These are phyloP conservation scores for Entelurus aequoreus DNA, from an alignment of 2,113 vertebrate genomes.

Conservation along the genomic window DNA sequence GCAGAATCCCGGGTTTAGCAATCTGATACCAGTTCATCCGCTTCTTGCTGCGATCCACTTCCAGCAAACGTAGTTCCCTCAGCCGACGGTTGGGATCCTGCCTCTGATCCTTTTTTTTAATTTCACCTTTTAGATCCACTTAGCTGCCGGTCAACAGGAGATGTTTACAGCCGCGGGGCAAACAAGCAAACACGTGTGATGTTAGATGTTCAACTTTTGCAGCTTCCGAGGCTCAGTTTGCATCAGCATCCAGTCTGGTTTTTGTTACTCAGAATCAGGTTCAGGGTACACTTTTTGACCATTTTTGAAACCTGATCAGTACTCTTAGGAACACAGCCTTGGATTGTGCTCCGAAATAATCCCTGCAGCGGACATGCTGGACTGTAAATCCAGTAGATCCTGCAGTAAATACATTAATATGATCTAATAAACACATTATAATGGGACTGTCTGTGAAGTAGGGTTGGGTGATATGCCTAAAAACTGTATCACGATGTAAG, in stretches of 20 bases:
- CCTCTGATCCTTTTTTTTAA: conserved; percentile 47
- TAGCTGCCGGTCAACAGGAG: conserved; percentile 30
- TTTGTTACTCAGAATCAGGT: no score
- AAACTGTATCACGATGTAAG: no score
- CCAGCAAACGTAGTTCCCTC: not conserved
- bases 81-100: conserved; percentile 25
- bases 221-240: conserved; percentile 1
- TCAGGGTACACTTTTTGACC: no score
- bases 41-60: conserved; percentile 9
- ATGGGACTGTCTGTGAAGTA: no score
- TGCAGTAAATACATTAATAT: no score
- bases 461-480: no score
- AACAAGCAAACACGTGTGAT: conserved; percentile 12
- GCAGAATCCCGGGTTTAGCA: conserved; percentile 42
- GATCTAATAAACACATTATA: no score
- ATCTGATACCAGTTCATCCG: conserved; percentile 45
- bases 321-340: no score
- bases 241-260: not conserved
- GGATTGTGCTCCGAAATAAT: no score
- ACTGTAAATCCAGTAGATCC: no score
- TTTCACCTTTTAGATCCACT: conserved; percentile 47
- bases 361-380: no score
- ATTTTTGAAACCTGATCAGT: not conserved
- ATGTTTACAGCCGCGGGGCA: conserved; percentile 19
- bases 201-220: conserved; percentile 2